phyloP scores from a whole-genome alignment of 2,113 vertebrate species.

The Callorhinus ursinus region DNA sequence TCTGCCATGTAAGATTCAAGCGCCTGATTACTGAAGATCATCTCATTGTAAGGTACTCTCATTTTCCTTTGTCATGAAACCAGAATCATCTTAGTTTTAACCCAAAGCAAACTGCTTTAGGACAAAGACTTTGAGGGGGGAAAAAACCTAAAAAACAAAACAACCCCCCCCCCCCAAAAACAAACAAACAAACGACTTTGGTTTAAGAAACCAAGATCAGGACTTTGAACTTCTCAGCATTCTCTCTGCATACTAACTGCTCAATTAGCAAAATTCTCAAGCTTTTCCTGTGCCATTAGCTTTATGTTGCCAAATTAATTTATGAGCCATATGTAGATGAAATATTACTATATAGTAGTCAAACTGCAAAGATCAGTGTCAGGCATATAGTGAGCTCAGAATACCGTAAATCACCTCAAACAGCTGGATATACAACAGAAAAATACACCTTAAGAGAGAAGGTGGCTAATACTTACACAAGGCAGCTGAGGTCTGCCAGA shows the following conservation, averaged over 20 bases:
- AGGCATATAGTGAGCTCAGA: background rate
- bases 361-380: constrained; percentile 14
- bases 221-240: background rate
- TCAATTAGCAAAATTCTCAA: constrained; percentile 9
- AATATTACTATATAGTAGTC: background rate
- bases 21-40: background rate
- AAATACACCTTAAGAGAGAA: background rate
- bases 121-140: background rate
- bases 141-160: background rate
- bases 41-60: background rate
- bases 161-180: too few relatives aligned
- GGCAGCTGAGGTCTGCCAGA: constrained; percentile 98
- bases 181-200: background rate
- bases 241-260: background rate
- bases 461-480: constrained; percentile 93
- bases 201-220: background rate
- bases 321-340: background rate
- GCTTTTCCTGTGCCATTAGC: background rate
- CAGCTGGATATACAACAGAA: background rate
- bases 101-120: background rate
- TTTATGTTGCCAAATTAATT: constrained; percentile 25
- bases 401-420: background rate
- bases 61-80: background rate
- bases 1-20: background rate
- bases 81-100: constrained; percentile 30